phyloP scores from a whole-genome alignment of 2,888 invertebrate genomes.

The Drosophila tripunctata region DNA sequence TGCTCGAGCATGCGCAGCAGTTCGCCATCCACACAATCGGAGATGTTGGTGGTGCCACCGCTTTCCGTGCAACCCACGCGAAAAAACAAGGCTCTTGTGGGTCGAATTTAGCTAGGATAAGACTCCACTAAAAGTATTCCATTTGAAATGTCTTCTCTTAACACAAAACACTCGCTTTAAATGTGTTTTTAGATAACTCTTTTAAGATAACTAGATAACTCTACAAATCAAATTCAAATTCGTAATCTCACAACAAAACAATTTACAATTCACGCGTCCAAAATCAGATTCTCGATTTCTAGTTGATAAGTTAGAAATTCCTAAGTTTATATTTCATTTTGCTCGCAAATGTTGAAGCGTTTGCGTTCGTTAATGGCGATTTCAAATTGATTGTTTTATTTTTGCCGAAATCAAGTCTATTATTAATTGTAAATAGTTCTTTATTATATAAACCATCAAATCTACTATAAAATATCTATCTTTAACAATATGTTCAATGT shows the following conservation, averaged over 20 bases:
- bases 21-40: constrained; percentile 85
- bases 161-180: constrained; percentile 23
- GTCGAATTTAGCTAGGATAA: constrained; percentile 81
- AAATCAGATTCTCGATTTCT: constrained; percentile 22
- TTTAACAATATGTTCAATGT: constrained; percentile 50
- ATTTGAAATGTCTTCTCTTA: constrained; percentile 42
- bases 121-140: constrained; percentile 60
- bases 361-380: constrained; percentile 34
- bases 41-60: constrained; percentile 88
- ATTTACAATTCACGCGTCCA: constrained; percentile 62
- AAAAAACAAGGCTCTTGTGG: constrained; percentile 90
- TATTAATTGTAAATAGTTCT: constrained; percentile 63
- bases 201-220: constrained; percentile 13
- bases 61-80: constrained; percentile 94
- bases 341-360: constrained; percentile 68
- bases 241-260: constrained; percentile 44
- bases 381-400: constrained; percentile 28
- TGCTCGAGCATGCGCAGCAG: constrained; percentile 78
- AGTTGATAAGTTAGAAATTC: constrained; percentile 46
- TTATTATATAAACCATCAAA: constrained; percentile 13
- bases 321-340: constrained; percentile 39
- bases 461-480: constrained; percentile 20
- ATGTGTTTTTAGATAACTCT: constrained; percentile 28
- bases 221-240: constrained; percentile 18
- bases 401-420: constrained; percentile 33